Conservation (phyloP, 2,797 vertebrate genomes). For the Myotis planiceps region DNA sequence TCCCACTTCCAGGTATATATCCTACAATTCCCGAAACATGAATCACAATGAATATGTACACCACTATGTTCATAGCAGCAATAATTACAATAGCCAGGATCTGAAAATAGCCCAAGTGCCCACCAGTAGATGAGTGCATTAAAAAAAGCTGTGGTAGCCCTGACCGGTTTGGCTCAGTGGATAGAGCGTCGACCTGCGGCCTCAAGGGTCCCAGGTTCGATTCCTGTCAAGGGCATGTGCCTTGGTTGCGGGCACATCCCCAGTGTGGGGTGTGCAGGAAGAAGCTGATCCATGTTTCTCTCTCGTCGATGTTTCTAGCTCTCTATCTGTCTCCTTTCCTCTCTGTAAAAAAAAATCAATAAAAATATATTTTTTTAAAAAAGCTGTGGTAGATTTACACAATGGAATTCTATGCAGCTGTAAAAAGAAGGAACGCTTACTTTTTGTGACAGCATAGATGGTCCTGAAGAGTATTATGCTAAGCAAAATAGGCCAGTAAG, state of each 20-base stretch:
- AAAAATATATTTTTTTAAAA: neutral
- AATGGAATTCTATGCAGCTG: neutral
- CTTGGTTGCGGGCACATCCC: too few relatives aligned
- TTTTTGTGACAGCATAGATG: neutral
- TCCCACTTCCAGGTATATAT: neutral
- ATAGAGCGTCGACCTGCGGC: too few relatives aligned
- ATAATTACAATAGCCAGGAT: neutral
- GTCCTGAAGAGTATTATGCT: neutral
- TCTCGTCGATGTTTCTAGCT: too few relatives aligned
- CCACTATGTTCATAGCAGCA: neutral
- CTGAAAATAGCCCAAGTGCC: neutral
- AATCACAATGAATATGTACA: neutral
- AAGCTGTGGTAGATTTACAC: neutral
- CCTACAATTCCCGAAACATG: neutral
- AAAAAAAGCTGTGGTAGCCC: neutral
- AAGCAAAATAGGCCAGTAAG: neutral
- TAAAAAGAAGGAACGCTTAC: neutral
- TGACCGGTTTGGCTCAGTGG: too few relatives aligned
- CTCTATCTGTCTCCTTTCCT: too few relatives aligned
- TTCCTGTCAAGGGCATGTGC: too few relatives aligned
- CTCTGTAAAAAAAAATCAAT: too few relatives aligned
- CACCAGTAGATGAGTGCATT: neutral
- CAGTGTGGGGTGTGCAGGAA: too few relatives aligned
- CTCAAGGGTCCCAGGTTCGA: too few relatives aligned
- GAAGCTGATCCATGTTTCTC: too few relatives aligned